Conservation (phyloP, 2,888 invertebrate genomes). For the Serripes groenlandicus region DNA sequence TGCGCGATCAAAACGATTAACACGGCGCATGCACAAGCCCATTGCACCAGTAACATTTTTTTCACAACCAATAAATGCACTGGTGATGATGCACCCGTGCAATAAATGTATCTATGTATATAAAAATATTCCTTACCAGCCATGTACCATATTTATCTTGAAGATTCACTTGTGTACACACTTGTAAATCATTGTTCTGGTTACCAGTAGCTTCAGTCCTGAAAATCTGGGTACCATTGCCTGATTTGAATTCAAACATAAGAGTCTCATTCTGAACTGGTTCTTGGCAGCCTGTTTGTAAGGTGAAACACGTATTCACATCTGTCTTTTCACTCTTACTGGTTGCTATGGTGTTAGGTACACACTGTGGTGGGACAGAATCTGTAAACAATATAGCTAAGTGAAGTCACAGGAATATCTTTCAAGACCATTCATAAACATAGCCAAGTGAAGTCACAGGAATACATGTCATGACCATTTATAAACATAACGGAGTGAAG, state of each 20-base stretch:
- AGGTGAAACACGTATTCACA: conserved; percentile 30
- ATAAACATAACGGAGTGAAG: too few relatives aligned
- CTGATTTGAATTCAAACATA: conserved; percentile 6
- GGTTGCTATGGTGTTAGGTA: neutral
- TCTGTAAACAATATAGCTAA: too few relatives aligned
- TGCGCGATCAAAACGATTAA: too few relatives aligned
- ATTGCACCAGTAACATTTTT: too few relatives aligned
- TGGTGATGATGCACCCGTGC: too few relatives aligned
- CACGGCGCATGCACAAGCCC: too few relatives aligned
- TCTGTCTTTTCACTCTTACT: conserved; percentile 41
- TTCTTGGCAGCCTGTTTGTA: conserved; percentile 35
- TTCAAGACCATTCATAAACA: too few relatives aligned
- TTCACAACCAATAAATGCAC: too few relatives aligned
- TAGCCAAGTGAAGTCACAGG: too few relatives aligned
- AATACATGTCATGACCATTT: too few relatives aligned
- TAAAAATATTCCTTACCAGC: conserved; percentile 35
- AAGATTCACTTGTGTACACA: conserved; percentile 40
- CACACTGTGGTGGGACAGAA: conserved; percentile 51
- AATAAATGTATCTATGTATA: too few relatives aligned
- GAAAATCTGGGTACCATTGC: conserved; percentile 57
- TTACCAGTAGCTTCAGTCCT: conserved; percentile 1
- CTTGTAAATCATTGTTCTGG: neutral
- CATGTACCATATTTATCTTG: conserved; percentile 48
- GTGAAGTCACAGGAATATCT: too few relatives aligned
- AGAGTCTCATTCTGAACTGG: conserved; percentile 31